Conservation (phyloP, 2,797 vertebrate species). For the Epinephelus malabaricus region DNA sequence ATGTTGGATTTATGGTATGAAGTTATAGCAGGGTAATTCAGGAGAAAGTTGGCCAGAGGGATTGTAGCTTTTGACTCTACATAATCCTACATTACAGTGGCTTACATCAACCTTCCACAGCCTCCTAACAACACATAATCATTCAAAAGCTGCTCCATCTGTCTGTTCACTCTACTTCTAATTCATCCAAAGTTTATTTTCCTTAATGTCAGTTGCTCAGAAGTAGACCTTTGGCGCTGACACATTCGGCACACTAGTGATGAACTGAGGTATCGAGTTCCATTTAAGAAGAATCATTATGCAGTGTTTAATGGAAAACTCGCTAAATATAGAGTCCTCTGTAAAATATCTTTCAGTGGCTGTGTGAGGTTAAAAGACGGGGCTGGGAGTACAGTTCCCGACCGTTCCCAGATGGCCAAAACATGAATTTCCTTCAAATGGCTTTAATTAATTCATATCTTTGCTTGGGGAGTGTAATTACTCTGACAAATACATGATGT, state of each 20-base stretch:
- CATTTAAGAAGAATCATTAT: constrained; percentile 51
- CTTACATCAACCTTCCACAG: constrained; percentile 39
- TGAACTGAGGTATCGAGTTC: constrained; percentile 48
- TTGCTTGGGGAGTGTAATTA: constrained; percentile 59
- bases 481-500: constrained; percentile 57
- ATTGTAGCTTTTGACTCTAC: constrained; percentile 12
- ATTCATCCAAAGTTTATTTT: constrained; percentile 44
- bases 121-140: constrained; percentile 1
- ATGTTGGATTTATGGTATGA: constrained; percentile 45
- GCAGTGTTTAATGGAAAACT: constrained; percentile 57
- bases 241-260: constrained; percentile 39
- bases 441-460: constrained; percentile 70
- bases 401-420: constrained; percentile 53
- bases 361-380: constrained; percentile 32
- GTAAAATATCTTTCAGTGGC: constrained; percentile 48
- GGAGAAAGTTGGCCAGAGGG: constrained; percentile 15
- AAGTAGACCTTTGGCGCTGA: constrained; percentile 38
- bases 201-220: constrained; percentile 28
- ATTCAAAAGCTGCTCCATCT: constrained; percentile 16
- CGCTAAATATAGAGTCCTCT: constrained; percentile 49
- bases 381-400: neutral
- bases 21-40: constrained; percentile 27
- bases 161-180: constrained; percentile 1
- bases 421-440: constrained; percentile 59
- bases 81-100: constrained; percentile 22